Evolutionary conservation across 2,797 vertebrate species (phyloP).

Genomic region (Hyperoplus immaculatus): DNA sequence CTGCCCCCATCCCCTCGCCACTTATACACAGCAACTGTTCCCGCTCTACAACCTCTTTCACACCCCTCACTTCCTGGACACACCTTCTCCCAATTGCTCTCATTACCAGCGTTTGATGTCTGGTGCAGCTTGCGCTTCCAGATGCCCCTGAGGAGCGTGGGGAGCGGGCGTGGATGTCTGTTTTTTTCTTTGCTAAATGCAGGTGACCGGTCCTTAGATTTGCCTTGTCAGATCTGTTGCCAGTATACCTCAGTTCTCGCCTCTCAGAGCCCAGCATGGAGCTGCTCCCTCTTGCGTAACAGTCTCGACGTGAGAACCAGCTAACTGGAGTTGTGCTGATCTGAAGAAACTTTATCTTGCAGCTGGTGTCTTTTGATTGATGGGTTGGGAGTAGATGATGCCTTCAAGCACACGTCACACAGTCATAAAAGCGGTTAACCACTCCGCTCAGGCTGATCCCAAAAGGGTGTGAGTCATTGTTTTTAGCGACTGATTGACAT

Average conservation of each 20-base stretch:
- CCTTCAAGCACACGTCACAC: constrained; percentile 79
- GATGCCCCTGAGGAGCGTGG: constrained; percentile 83
- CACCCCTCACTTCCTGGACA: constrained; percentile 85
- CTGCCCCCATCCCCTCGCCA: constrained; percentile 54
- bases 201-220: constrained; percentile 83
- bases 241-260: constrained; percentile 74
- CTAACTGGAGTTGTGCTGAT: constrained; percentile 52
- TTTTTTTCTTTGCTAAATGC: constrained; percentile 69
- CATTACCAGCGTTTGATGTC: constrained; percentile 86
- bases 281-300: constrained; percentile 69
- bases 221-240: constrained; percentile 78
- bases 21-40: constrained; percentile 75
- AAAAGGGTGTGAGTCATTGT: constrained; percentile 74
- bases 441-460: constrained; percentile 68
- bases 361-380: constrained; percentile 76
- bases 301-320: constrained; percentile 57
- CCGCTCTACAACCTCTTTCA: constrained; percentile 76
- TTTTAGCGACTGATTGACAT: constrained; percentile 72
- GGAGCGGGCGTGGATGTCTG: constrained; percentile 79
- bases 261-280: constrained; percentile 62
- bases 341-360: constrained; percentile 66
- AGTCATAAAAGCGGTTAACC: constrained; percentile 76
- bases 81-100: constrained; percentile 87
- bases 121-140: constrained; percentile 81
- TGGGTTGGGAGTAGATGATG: constrained; percentile 69